Percentiles rank a stretch among this genome's conserved stretches.
Evolutionary conservation across 2,888 invertebrate species (phyloP).

Genomic region (Cheilosia variabilis): DNA sequence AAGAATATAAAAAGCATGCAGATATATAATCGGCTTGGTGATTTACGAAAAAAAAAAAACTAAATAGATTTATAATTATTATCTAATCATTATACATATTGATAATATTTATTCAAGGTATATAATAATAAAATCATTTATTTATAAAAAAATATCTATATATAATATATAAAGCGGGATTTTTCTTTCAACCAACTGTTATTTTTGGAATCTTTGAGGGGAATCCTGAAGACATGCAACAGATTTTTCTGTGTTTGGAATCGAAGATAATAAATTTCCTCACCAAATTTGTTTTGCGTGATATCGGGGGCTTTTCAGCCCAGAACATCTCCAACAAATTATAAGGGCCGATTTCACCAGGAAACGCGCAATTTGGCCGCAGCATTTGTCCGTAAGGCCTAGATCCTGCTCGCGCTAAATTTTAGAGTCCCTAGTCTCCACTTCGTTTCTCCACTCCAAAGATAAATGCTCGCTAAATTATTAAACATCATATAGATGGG

Average conservation of each 20-base stretch:
- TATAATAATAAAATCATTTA: slow-evolving; percentile 57
- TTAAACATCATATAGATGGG: too few relatives aligned
- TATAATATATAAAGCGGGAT: too few relatives aligned
- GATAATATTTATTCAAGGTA: slow-evolving; percentile 60
- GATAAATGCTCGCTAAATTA: too few relatives aligned
- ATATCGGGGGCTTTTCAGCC: too few relatives aligned
- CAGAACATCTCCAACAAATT: too few relatives aligned
- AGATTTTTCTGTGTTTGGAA: neutral
- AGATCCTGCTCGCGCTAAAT: too few relatives aligned
- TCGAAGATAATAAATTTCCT: neutral
- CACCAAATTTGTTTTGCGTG: too few relatives aligned
- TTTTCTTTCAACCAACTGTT: neutral
- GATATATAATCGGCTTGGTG: slow-evolving; percentile 60
- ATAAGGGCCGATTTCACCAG: too few relatives aligned
- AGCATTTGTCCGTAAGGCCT: too few relatives aligned
- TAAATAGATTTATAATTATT: slow-evolving; percentile 59
- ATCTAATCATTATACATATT: slow-evolving; percentile 61
- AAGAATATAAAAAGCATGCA: slow-evolving; percentile 18
- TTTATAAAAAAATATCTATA: slow-evolving; percentile 47
- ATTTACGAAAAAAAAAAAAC: slow-evolving; percentile 54
- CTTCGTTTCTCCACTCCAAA: too few relatives aligned
- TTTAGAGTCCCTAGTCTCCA: too few relatives aligned
- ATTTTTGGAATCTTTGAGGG: neutral
- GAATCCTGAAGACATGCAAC: neutral
- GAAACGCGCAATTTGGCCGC: too few relatives aligned